phyloP scores from a whole-genome alignment of 2,113 vertebrate genomes.

The Chaetops frenatus region DNA sequence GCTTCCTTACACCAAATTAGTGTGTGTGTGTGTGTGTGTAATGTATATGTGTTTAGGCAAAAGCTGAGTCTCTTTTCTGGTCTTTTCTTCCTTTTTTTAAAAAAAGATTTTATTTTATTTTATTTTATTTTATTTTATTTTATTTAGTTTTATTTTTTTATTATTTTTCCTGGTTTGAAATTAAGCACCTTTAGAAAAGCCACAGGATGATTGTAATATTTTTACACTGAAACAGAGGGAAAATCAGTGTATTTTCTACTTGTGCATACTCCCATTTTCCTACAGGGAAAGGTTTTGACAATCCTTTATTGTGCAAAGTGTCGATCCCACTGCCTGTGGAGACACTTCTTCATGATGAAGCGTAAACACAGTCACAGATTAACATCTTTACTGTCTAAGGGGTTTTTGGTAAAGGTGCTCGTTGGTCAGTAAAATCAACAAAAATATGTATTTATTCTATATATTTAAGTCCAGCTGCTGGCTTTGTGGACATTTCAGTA shows the following conservation, averaged over 20 bases:
- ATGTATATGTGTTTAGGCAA: not conserved
- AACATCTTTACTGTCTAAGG: not conserved
- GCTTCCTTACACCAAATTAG: not conserved
- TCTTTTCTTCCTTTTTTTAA: rapidly evolving
- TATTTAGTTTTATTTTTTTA: not conserved
- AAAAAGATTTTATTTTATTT: not conserved
- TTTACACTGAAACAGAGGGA: not conserved
- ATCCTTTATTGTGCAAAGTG: not conserved
- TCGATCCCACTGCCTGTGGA: not conserved
- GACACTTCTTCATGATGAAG: not conserved
- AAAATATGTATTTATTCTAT: not conserved
- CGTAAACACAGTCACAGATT: not conserved
- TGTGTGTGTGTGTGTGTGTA: not conserved
- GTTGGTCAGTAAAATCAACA: not conserved
- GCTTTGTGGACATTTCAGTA: not conserved
- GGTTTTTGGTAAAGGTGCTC: not conserved
- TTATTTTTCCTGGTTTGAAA: not conserved
- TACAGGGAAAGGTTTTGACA: not conserved
- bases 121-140: not conserved
- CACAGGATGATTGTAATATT: not conserved
- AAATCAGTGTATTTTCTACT: not conserved
- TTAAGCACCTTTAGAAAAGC: not conserved
- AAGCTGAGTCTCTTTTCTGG: not conserved
- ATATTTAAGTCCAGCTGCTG: not conserved
- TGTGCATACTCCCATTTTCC: not conserved